Conservation (phyloP, 2,797 vertebrate species). For the Rousettus madagascariensis region DNA sequence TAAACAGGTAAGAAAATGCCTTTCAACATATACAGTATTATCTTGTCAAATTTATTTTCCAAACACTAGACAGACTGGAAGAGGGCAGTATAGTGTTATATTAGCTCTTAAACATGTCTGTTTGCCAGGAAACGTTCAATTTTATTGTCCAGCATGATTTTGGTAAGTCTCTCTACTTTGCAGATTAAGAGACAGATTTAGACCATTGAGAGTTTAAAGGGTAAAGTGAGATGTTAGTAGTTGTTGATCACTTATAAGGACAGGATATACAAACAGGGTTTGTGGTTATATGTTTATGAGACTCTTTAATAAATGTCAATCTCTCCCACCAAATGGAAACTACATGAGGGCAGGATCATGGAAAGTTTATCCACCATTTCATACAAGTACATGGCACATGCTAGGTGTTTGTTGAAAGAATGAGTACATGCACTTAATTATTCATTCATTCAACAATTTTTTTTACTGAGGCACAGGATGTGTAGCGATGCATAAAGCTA, state of each 20-base stretch:
- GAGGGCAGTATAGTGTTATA: constrained; percentile 19
- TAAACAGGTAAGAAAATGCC: background rate
- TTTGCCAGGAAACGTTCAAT: constrained; percentile 9
- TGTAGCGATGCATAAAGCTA: background rate
- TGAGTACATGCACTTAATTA: background rate
- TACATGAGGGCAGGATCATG: background rate
- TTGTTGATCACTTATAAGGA: background rate
- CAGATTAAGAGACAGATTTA: background rate
- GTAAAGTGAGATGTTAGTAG: background rate
- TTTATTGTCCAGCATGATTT: constrained; percentile 29
- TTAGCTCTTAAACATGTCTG: background rate
- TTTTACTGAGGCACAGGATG: background rate
- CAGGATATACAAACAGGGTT: background rate
- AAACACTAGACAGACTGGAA: constrained; percentile 20
- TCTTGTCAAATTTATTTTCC: constrained; percentile 47
- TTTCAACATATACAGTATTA: background rate
- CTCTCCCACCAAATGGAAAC: constrained; percentile 4
- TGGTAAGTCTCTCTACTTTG: background rate
- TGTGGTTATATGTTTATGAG: background rate
- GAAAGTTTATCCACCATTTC: background rate
- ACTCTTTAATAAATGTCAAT: background rate
- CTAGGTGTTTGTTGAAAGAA: constrained; percentile 25
- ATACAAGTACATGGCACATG: background rate
- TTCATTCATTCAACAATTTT: constrained; percentile 22
- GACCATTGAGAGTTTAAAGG: background rate